Evolutionary conservation across 1,140 invertebrate species (phyloP).

Genomic region (Drosophila ogumai): DNA sequence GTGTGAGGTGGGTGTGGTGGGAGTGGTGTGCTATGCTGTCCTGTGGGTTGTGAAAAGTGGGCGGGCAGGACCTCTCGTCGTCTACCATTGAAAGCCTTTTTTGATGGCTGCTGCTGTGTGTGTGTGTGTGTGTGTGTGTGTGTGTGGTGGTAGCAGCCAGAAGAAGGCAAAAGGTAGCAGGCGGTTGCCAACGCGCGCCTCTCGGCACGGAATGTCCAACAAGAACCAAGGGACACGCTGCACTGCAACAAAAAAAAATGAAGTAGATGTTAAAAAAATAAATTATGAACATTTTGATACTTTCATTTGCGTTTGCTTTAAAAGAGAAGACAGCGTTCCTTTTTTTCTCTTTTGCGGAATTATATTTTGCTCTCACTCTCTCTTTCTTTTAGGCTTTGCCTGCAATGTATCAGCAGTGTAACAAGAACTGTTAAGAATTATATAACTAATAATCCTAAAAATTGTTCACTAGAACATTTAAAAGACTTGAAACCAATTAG

Average conservation of each 20-base stretch:
- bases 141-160: constrained; percentile 18
- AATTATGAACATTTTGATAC: background rate
- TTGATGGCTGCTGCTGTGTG: constrained; percentile 59
- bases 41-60: constrained; percentile 28
- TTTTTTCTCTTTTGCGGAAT: no score
- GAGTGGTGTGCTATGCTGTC: background rate
- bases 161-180: constrained; percentile 64
- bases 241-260: constrained; percentile 2
- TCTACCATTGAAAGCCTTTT: constrained; percentile 80
- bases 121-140: background rate
- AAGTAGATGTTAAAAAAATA: no score
- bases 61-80: constrained; percentile 47
- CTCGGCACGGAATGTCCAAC: constrained; percentile 63
- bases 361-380: no score
- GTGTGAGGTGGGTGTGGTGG: constrained; percentile 10
- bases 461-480: background rate
- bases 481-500: background rate
- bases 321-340: no score
- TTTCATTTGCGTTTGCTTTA: background rate
- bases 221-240: constrained; percentile 57
- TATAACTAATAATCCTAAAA: no score
- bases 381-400: background rate
- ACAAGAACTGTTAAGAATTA: no score
- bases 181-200: constrained; percentile 50
- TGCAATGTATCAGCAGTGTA: background rate